phyloP scores from a whole-genome alignment of 1,140 invertebrate genomes.

The Oedothorax gibbosus region DNA sequence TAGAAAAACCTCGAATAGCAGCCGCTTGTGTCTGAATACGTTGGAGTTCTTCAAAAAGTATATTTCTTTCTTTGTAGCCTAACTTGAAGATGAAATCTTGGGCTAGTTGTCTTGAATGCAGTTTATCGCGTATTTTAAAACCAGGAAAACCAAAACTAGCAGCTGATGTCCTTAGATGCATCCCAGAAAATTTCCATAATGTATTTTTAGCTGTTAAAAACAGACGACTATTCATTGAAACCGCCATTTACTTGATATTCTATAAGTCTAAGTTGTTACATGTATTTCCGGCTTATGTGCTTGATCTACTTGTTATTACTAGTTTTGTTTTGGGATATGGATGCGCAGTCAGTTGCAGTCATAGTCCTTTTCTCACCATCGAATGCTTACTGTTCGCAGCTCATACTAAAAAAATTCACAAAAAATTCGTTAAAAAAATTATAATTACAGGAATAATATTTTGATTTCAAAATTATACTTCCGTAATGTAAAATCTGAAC shows the following conservation, averaged over 20 bases:
- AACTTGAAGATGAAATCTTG: slow-evolving; percentile 67
- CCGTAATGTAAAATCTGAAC: too few relatives aligned
- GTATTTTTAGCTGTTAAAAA: slow-evolving; percentile 4
- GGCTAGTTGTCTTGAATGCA: slow-evolving; percentile 61
- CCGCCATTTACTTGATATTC: slow-evolving; percentile 25
- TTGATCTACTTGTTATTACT: too few relatives aligned
- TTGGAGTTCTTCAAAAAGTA: slow-evolving; percentile 66
- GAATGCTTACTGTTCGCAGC: too few relatives aligned
- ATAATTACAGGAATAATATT: too few relatives aligned
- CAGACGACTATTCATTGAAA: background rate
- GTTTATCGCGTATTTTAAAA: slow-evolving; percentile 49
- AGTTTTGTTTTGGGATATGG: too few relatives aligned
- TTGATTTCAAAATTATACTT: too few relatives aligned
- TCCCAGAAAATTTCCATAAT: background rate
- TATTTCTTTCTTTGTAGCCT: slow-evolving; percentile 64
- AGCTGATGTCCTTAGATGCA: background rate
- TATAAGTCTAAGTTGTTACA: too few relatives aligned
- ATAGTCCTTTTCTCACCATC: too few relatives aligned
- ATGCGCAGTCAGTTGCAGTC: too few relatives aligned
- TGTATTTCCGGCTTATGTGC: too few relatives aligned
- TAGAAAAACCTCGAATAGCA: slow-evolving; percentile 49
- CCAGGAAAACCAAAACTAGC: slow-evolving; percentile 24
- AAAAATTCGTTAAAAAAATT: too few relatives aligned
- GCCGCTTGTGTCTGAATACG: slow-evolving; percentile 64
- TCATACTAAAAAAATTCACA: too few relatives aligned